phyloP scores from a whole-genome alignment of 1,140 invertebrate species.

The Zaprionus gabonicus region DNA sequence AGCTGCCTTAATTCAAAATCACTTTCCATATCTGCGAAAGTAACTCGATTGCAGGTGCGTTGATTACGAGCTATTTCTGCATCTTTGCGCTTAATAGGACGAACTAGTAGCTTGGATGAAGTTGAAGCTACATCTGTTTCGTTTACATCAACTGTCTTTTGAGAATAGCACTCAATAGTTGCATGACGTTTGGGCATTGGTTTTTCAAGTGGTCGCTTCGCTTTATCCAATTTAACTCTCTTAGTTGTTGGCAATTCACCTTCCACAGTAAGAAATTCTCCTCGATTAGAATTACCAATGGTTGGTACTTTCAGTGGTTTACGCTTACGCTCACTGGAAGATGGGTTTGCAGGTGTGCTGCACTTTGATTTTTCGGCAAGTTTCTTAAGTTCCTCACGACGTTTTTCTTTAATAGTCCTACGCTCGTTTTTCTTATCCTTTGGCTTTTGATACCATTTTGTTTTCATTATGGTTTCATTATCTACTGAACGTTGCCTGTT shows the following conservation, averaged over 20 bases:
- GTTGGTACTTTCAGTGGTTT: constrained; percentile 36
- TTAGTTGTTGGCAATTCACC: constrained; percentile 38
- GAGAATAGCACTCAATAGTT: constrained; percentile 47
- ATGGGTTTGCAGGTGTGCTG: too few relatives aligned
- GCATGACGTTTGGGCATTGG: constrained; percentile 10
- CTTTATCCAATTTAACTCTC: constrained; percentile 20
- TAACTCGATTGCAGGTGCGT: constrained; percentile 70
- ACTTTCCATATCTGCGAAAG: constrained; percentile 68
- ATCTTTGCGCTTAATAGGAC: constrained; percentile 47
- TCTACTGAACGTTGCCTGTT: constrained; percentile 45
- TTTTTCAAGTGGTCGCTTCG: neutral
- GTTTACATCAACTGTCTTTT: constrained; percentile 27
- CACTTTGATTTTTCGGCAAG: constrained; percentile 32
- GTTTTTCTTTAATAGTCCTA: constrained; percentile 50
- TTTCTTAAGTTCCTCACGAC: constrained; percentile 67
- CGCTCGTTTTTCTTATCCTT: constrained; percentile 48
- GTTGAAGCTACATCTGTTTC: constrained; percentile 15
- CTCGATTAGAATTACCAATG: constrained; percentile 59
- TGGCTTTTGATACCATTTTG: constrained; percentile 67
- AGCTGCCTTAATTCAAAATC: constrained; percentile 23
- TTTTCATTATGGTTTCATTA: constrained; percentile 41
- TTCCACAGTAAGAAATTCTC: constrained; percentile 59
- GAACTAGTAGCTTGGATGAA: constrained; percentile 3
- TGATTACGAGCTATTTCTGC: constrained; percentile 50
- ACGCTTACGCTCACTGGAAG: constrained; percentile 26